Conservation (phyloP, 2,888 invertebrate genomes). For the Trachelus troglodyta region DNA sequence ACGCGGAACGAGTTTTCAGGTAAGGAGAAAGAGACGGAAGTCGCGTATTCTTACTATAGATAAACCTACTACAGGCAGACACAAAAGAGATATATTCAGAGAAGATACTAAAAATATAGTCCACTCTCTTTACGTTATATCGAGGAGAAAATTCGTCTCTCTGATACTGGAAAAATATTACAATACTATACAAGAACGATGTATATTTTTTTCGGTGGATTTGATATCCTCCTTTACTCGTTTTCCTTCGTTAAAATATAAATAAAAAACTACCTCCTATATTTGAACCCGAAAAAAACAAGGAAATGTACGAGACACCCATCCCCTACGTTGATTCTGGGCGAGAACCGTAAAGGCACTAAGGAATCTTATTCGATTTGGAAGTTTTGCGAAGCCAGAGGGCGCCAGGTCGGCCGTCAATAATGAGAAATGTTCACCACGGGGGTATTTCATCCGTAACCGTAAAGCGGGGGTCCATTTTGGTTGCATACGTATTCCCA, state of each 20-base stretch:
- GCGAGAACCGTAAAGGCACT: background rate
- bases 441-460: conserved; percentile 30
- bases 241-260: background rate
- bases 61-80: too few species aligned
- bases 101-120: background rate
- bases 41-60: background rate
- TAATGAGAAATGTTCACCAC: conserved; percentile 55
- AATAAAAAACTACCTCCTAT: background rate
- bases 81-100: background rate
- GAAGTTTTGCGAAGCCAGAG: conserved; percentile 42
- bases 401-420: conserved; percentile 51
- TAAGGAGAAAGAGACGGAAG: background rate
- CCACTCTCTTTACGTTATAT: background rate
- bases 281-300: background rate
- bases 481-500: conserved; percentile 43
- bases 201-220: background rate
- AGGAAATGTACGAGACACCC: conserved; percentile 20
- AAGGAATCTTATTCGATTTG: conserved; percentile 51
- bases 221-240: too few species aligned
- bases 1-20: background rate
- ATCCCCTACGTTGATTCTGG: conserved; percentile 18
- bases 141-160: background rate
- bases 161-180: background rate
- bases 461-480: conserved; percentile 24
- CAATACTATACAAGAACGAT: background rate